These are phyloP conservation scores for Ophiothrix spiculata DNA, from an alignment of 35 echinoderm and acorn worm genomes.

Conservation along the genomic window DNA sequence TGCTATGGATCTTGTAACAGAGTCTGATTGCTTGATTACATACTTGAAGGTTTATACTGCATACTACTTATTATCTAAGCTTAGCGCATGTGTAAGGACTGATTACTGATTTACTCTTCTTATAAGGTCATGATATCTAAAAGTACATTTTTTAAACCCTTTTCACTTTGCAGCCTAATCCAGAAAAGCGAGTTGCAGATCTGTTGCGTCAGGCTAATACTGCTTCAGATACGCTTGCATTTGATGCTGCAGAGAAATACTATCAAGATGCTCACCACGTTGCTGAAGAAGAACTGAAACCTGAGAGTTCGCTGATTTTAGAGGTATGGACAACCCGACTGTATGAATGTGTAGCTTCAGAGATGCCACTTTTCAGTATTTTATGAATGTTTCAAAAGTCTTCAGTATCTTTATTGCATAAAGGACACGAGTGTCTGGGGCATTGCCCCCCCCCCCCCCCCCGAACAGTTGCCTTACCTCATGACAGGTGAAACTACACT, in stretches of 20 bases:
- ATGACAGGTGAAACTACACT: no score
- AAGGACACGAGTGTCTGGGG: no score
- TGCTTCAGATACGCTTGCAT: background rate
- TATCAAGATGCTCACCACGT: conserved; percentile 9
- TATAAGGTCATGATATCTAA: no score
- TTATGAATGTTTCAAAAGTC: background rate
- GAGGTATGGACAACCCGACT: background rate
- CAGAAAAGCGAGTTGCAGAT: background rate
- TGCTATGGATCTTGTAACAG: no score
- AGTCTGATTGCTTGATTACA: no score
- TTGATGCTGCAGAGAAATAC: conserved; percentile 35
- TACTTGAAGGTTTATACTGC: no score
- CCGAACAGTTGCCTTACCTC: no score
- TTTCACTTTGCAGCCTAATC: background rate
- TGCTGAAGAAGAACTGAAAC: background rate
- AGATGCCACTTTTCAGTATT: background rate
- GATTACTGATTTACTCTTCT: no score
- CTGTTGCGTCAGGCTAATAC: conserved; percentile 3
- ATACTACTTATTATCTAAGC: no score
- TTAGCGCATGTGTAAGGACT: no score
- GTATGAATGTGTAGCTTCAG: background rate
- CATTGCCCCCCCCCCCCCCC: no score
- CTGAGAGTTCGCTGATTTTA: background rate
- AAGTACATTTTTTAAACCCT: background rate
- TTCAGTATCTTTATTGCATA: background rate